A percentile compares a stretch with the other conserved stretches of the same genome.
These are phyloP conservation scores for Theonella swinhoei DNA, from an alignment of 37 sponge, comb jelly and placozoan species.

Conservation along the genomic window DNA sequence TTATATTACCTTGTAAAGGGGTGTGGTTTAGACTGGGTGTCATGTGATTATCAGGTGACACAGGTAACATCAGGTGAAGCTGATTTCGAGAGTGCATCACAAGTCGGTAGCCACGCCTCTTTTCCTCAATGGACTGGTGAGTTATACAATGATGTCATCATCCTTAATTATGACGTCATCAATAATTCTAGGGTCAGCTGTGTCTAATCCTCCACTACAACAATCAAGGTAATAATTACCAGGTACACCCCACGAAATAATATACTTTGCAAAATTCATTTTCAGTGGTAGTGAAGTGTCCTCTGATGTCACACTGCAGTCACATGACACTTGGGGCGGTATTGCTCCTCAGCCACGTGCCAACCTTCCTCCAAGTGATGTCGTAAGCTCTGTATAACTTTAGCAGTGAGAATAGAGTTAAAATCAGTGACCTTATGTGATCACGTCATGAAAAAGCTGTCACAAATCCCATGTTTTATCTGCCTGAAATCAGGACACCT, in stretches of 20 bases:
- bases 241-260: no score
- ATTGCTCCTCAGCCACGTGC: slow-evolving; percentile 20
- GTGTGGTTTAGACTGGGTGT: no score
- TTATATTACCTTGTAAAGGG: no score
- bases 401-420: background rate
- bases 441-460: no score
- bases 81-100: slow-evolving; percentile 78
- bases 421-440: background rate
- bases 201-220: no score
- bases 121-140: slow-evolving; percentile 54
- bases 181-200: no score
- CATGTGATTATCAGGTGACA: background rate
- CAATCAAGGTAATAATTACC: no score
- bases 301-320: slow-evolving; percentile 34
- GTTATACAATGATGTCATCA: no score
- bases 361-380: slow-evolving; percentile 36
- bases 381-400: slow-evolving; percentile 10
- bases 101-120: slow-evolving; percentile 48
- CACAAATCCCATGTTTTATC: no score
- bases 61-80: background rate
- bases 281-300: background rate
- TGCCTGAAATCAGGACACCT: no score
- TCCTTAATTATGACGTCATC: no score
- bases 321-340: slow-evolving; percentile 68
- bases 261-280: no score